Evolutionary conservation across 2,888 invertebrate species (phyloP).

Genomic region (Rhamnusium bicolor): DNA sequence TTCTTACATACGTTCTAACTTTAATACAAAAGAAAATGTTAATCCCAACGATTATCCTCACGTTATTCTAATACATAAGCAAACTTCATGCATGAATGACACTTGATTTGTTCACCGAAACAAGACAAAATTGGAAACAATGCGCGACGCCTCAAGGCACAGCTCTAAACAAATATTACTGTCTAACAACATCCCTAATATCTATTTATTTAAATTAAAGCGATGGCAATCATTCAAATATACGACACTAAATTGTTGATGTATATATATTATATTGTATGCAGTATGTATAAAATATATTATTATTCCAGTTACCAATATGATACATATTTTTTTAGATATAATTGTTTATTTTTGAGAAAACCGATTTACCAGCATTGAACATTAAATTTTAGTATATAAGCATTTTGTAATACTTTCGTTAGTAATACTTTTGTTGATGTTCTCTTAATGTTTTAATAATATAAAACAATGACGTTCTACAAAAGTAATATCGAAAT

Average conservation of each 20-base stretch:
- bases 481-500: too few species aligned
- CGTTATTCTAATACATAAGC: neutral
- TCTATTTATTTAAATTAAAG: neutral
- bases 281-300: too few species aligned
- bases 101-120: conserved; percentile 12
- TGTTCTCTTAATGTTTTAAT: too few species aligned
- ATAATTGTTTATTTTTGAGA: too few species aligned
- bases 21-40: neutral
- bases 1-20: too few species aligned
- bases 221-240: neutral
- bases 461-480: too few species aligned
- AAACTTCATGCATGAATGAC: conserved; percentile 10
- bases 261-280: neutral
- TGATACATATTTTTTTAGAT: too few species aligned
- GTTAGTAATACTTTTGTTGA: too few species aligned
- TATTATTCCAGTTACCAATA: too few species aligned
- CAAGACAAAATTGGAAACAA: conserved; percentile 15
- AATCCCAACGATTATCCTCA: neutral
- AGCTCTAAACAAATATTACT: conserved; percentile 3
- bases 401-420: too few species aligned
- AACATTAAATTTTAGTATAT: too few species aligned
- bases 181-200: neutral
- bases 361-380: too few species aligned
- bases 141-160: neutral
- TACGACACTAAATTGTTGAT: neutral